Evolutionary conservation across 2,797 vertebrate species (phyloP).

Genomic region (Notolabrus celidotus): DNA sequence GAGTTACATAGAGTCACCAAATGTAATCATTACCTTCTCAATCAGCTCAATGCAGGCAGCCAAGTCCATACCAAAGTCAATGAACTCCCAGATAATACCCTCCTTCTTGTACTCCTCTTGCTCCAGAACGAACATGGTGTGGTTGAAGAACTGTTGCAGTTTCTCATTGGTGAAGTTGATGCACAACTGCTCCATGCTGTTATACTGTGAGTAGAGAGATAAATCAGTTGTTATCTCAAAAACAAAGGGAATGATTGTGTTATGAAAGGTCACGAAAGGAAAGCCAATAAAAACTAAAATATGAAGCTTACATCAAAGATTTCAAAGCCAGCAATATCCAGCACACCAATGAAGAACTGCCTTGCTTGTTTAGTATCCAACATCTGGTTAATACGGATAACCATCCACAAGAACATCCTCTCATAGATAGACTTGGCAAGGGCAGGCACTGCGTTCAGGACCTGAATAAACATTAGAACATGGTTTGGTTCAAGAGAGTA

Average conservation of each 20-base stretch:
- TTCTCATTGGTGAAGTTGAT: conserved; percentile 88
- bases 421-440: conserved; percentile 91
- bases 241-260: no score
- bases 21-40: conserved; percentile 69
- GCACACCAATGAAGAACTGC: conserved; percentile 91
- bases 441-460: conserved; percentile 89
- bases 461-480: conserved; percentile 76
- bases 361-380: conserved; percentile 93
- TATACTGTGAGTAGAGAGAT: conserved; percentile 51
- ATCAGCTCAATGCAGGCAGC: conserved; percentile 90
- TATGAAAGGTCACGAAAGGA: background rate
- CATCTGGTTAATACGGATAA: conserved; percentile 93
- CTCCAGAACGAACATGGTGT: conserved; percentile 85
- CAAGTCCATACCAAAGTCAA: conserved; percentile 89
- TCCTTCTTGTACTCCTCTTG: conserved; percentile 87
- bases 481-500: background rate
- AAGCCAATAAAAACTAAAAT: background rate
- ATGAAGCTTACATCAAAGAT: conserved; percentile 89
- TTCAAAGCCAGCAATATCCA: conserved; percentile 95
- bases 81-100: conserved; percentile 86
- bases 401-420: conserved; percentile 97
- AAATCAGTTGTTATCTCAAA: background rate
- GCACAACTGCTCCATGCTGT: conserved; percentile 83
- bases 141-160: conserved; percentile 86
- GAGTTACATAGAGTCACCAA: background rate